phyloP scores from a whole-genome alignment of 2,888 invertebrate genomes.

The Pelosia muscerda region DNA sequence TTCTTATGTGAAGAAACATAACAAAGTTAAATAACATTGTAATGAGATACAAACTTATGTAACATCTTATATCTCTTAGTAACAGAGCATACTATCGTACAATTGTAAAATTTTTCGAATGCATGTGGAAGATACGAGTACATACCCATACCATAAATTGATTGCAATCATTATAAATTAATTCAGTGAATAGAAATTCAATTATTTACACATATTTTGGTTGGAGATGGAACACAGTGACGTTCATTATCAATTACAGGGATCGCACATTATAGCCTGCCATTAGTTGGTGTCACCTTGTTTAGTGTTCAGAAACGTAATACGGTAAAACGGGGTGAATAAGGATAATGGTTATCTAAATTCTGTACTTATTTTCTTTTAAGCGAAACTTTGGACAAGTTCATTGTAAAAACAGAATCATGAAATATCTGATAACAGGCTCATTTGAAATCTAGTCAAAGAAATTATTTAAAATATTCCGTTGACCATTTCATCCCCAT shows the following conservation, averaged over 20 bases:
- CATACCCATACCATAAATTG: no score
- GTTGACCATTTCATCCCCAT: no score
- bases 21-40: slow-evolving; percentile 13
- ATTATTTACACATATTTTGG: slow-evolving; percentile 2
- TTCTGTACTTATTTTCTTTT: no score
- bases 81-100: slow-evolving; percentile 5
- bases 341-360: no score
- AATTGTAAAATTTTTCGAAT: slow-evolving; percentile 15
- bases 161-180: not conserved
- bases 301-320: slow-evolving; percentile 19
- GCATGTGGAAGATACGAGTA: not conserved
- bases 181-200: not conserved
- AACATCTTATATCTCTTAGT: slow-evolving; percentile 2
- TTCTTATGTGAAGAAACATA: slow-evolving; percentile 19
- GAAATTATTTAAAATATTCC: no score
- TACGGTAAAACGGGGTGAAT: no score
- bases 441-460: no score
- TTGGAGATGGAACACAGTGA: slow-evolving; percentile 10
- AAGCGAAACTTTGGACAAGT: no score
- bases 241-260: slow-evolving; percentile 9
- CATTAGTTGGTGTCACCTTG: slow-evolving; percentile 23
- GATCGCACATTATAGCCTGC: slow-evolving; percentile 1
- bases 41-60: slow-evolving; percentile 3
- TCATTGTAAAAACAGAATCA: no score
- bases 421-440: no score